These are phyloP conservation scores for Hyposoter dolosus DNA, from an alignment of 2,888 invertebrate genomes.

Conservation along the genomic window DNA sequence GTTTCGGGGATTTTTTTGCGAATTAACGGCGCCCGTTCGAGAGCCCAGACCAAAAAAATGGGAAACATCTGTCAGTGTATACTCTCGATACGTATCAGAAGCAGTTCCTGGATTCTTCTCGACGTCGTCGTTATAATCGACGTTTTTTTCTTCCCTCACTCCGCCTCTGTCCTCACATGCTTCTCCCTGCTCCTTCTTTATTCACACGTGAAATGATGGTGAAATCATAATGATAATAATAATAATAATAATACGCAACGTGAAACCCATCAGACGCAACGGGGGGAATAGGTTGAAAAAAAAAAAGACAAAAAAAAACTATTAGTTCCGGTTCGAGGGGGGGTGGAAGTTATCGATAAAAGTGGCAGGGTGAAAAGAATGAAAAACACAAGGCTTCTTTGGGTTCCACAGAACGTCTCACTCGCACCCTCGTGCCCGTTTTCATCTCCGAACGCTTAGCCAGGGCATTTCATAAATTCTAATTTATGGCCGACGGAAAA, in stretches of 20 bases:
- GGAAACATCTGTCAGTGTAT: constrained; percentile 82
- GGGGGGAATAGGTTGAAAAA: constrained; percentile 74
- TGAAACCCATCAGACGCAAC: constrained; percentile 75
- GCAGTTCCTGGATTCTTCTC: constrained; percentile 67
- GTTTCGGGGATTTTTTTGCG: constrained; percentile 82
- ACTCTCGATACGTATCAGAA: constrained; percentile 82
- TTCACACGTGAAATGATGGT: constrained; percentile 73
- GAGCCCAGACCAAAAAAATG: constrained; percentile 78
- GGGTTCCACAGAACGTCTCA: constrained; percentile 38
- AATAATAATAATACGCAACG: constrained; percentile 73
- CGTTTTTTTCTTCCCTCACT: constrained; percentile 42
- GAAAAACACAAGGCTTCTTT: constrained; percentile 49
- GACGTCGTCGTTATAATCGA: constrained; percentile 73
- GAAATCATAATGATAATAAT: constrained; percentile 76
- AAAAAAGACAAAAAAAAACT: constrained; percentile 76
- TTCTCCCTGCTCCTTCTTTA: constrained; percentile 52
- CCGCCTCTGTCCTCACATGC: constrained; percentile 40
- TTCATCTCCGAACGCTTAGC: constrained; percentile 43
- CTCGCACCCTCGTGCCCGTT: constrained; percentile 70
- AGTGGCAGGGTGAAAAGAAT: constrained; percentile 56
- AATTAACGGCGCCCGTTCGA: constrained; percentile 82
- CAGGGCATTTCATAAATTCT: constrained; percentile 78
- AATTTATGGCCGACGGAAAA: constrained; percentile 80
- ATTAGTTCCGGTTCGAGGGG: constrained; percentile 80
- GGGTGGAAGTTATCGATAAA: constrained; percentile 54